Base-by-base conservation (phyloP, 2,797 vertebrate genomes). In the Sebastes steindachneri region DNA sequence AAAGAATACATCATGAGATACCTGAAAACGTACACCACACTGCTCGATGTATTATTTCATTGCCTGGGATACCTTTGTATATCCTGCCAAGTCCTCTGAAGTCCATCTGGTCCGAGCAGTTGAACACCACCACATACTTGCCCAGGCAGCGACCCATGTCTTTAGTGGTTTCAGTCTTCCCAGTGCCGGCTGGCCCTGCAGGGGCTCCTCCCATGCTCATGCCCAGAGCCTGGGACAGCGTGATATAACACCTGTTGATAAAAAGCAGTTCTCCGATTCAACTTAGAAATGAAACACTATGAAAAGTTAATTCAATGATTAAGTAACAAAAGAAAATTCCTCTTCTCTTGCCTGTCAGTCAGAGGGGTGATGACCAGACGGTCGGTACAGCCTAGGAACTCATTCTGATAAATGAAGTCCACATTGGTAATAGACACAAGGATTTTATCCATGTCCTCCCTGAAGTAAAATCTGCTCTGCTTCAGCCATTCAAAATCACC, bases 401-500 rank as follows among this genome's bases (percentile, higher is more conserved):
- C 97, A 26, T 99, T 99, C 93, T 98, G 97, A 88, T 99, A 99
- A 3, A 89, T 91, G 83, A 99, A 99, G 81, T 89, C 83, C 55
- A 98, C 97, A 69, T 98, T 97, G 29, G 97, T 98, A 85, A 98
- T 97, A 60, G 95, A 96, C 80, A 97, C 96, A 73, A 95, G 59
- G 95, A 96, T 96, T 88, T 95, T 96, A 92, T 99, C 97, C 26
- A 94, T 77, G 60, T 96, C 95, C 51, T 97, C 96, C 4, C 93
- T 95, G 77, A 97, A 99, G 92, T 98, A 99, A 93, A 98, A 98
- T 54, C 98, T 93, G 87, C 97, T 97, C 87, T 99, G 98, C 82
- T 98, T 99, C 93, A 97, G 93, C 98, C 98, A 99, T 84, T 99
- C 97, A 26, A 98, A 99, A 89, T 98, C 98, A 10, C 60, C 88